A percentile compares a stretch with the other conserved stretches of the same genome.
These are phyloP conservation scores for Oceanodroma tethys DNA, from an alignment of 2,113 vertebrate species.

Conservation along the genomic window DNA sequence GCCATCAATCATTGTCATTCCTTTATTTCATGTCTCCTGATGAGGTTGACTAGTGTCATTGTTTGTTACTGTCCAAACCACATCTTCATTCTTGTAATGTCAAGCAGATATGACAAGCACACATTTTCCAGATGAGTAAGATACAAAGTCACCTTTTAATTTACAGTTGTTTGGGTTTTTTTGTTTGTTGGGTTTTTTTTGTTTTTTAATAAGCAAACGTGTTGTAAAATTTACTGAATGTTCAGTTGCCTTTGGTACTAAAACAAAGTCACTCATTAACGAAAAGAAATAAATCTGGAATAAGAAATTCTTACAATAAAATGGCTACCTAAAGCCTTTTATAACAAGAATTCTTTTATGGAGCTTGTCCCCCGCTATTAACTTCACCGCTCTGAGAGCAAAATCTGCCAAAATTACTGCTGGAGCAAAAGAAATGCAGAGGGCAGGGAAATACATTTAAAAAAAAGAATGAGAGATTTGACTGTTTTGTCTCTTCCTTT, in stretches of 20 bases:
- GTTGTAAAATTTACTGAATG: conserved; percentile 60
- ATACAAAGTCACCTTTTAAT: conserved; percentile 95
- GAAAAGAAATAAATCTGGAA: conserved; percentile 4
- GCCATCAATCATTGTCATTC: conserved; percentile 97
- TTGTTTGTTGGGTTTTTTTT: conserved; percentile 16
- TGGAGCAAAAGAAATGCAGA: conserved; percentile 26
- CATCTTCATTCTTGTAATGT: conserved; percentile 84
- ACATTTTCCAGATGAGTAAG: conserved; percentile 84
- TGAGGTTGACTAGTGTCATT: conserved; percentile 93
- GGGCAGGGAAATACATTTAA: neutral
- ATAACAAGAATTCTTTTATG: conserved; percentile 54
- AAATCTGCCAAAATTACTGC: conserved; percentile 46
- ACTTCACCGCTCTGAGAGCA: neutral
- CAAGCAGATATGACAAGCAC: conserved; percentile 94
- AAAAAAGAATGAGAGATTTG: neutral
- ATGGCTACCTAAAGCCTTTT: conserved; percentile 57
- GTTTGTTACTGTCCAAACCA: conserved; percentile 93
- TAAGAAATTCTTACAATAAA: conserved; percentile 56
- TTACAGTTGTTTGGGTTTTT: conserved; percentile 74
- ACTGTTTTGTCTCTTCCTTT: conserved; percentile 24
- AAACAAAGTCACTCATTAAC: conserved; percentile 41
- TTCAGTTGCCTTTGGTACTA: conserved; percentile 59
- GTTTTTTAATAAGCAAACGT: conserved; percentile 40
- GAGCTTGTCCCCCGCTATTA: conserved; percentile 25
- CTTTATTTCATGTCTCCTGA: conserved; percentile 85